A percentile compares a stretch with the other conserved stretches of the same genome.
Evolutionary conservation across 1,140 invertebrate species (phyloP).

Genomic region (Bicyclus anynana): DNA sequence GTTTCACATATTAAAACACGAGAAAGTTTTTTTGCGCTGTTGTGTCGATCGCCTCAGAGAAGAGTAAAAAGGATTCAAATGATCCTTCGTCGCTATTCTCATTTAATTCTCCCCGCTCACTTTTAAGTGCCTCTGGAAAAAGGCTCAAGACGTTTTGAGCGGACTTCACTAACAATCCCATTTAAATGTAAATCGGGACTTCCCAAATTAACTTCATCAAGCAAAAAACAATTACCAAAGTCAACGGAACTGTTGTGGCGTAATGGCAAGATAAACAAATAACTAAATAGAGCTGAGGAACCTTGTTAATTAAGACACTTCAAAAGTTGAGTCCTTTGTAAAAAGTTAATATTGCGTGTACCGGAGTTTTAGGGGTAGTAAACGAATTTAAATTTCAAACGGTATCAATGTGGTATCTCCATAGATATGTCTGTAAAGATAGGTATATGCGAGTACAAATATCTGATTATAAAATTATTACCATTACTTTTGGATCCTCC

Average conservation of each 20-base stretch:
- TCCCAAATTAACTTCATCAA: slow-evolving; percentile 5
- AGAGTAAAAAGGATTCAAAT: neutral
- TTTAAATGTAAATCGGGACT: slow-evolving; percentile 11
- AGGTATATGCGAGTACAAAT: too few species aligned
- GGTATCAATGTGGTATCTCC: neutral
- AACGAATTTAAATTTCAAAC: neutral
- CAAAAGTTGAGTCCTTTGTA: neutral
- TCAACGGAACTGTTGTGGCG: slow-evolving; percentile 5
- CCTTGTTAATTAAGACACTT: slow-evolving; percentile 5
- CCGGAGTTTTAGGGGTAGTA: neutral
- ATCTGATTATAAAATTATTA: too few species aligned
- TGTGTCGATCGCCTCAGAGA: neutral
- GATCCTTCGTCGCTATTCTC: neutral
- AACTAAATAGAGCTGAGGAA: slow-evolving; percentile 7
- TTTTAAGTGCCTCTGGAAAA: slow-evolving; percentile 4
- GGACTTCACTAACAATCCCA: neutral
- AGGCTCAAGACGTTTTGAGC: neutral
- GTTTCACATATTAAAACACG: too few species aligned
- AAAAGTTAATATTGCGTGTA: neutral
- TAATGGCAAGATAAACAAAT: slow-evolving; percentile 6
- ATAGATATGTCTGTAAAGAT: too few species aligned
- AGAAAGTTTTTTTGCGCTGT: neutral
- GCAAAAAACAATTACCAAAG: slow-evolving; percentile 10
- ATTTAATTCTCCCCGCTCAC: slow-evolving; percentile 3
- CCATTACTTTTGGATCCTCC: too few species aligned